Evolutionary conservation across 2,113 vertebrate genomes (phyloP).

Genomic region (Emydocephalus ijimae): DNA sequence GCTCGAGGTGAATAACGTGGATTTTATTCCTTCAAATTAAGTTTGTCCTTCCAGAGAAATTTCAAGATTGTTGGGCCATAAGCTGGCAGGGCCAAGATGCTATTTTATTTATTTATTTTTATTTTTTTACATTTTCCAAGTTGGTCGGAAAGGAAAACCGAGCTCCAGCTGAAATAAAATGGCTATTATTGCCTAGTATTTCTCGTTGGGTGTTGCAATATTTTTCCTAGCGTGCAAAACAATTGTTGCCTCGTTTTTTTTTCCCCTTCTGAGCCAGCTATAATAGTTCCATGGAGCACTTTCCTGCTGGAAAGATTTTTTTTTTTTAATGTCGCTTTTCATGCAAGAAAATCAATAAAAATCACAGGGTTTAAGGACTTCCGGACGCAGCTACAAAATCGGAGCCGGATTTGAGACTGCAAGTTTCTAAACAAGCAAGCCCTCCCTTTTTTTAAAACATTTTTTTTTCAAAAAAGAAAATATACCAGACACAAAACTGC

Average conservation of each 20-base stretch:
- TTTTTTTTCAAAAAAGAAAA: too few species aligned
- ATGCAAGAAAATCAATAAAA: background rate
- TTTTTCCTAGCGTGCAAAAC: background rate
- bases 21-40: background rate
- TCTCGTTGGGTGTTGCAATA: background rate
- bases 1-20: background rate
- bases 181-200: background rate
- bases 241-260: background rate
- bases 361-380: background rate
- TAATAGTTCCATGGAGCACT: background rate
- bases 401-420: slow-evolving; percentile 15
- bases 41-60: background rate
- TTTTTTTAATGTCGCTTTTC: background rate
- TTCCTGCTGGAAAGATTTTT: background rate
- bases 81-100: background rate
- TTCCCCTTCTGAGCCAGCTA: background rate
- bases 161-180: background rate
- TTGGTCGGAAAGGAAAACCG: background rate
- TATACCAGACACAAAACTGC: slow-evolving; percentile 35
- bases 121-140: background rate
- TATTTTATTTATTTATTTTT: background rate
- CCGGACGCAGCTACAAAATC: background rate
- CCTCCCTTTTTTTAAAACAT: background rate
- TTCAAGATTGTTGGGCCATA: background rate
- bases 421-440: slow-evolving; percentile 7